Evolutionary conservation across 2,888 invertebrate genomes (phyloP).

Genomic region (Girardia tigrina): DNA sequence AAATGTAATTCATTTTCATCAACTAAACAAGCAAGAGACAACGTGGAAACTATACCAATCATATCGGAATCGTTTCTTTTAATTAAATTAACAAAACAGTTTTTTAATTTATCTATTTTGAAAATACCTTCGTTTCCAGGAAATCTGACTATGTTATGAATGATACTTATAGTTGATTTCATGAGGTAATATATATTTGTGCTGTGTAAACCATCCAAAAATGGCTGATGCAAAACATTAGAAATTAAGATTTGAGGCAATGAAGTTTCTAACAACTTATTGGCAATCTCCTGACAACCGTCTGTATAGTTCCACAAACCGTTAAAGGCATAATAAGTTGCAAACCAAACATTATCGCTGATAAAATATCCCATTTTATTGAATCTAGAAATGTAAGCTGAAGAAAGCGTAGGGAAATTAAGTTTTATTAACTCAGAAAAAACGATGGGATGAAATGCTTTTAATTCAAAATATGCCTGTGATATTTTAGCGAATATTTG

Average conservation of each 20-base stretch:
- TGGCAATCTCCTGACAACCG: constrained; percentile 42
- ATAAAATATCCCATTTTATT: constrained; percentile 46
- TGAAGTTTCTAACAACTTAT: constrained; percentile 41
- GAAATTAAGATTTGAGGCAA: constrained; percentile 42
- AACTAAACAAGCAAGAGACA: constrained; percentile 42
- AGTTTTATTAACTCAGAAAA: not conserved
- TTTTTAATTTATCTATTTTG: constrained; percentile 39
- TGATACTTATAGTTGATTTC: constrained; percentile 42
- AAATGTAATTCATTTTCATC: constrained; percentile 25
- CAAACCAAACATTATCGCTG: constrained; percentile 47
- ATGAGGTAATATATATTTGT: constrained; percentile 39
- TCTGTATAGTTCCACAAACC: constrained; percentile 46
- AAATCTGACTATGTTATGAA: constrained; percentile 44
- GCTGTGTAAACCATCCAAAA: constrained; percentile 43
- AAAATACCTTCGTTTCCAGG: constrained; percentile 43
- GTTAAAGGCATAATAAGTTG: constrained; percentile 45
- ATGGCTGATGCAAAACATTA: constrained; percentile 45
- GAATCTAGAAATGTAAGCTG: constrained; percentile 36
- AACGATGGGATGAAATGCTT: not conserved
- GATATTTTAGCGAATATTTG: not conserved
- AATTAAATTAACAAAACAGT: constrained; percentile 21
- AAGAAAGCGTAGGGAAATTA: not conserved
- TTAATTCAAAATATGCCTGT: not conserved
- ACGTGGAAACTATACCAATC: constrained; percentile 42
- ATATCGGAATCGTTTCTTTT: constrained; percentile 41